Percentiles rank a stretch among this genome's conserved stretches.
Evolutionary conservation across 2,888 invertebrate genomes (phyloP).

Genomic region (Lasioglossum pauxillum): DNA sequence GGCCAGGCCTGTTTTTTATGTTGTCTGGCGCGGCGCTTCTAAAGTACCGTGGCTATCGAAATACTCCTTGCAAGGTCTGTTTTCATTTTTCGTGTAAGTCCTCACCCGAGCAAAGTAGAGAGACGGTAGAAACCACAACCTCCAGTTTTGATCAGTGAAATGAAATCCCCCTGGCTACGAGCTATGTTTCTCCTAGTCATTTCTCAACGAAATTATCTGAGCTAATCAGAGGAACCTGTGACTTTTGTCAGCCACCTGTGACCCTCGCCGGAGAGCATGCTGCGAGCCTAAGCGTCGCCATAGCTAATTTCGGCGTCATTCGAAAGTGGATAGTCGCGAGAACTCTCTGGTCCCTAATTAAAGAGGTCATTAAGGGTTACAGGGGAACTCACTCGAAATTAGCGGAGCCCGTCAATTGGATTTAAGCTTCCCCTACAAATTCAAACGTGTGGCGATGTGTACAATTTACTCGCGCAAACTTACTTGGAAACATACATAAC

Average conservation of each 20-base stretch:
- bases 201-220: background rate
- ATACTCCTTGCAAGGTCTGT: background rate
- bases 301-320: constrained; percentile 9
- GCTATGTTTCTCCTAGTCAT: background rate
- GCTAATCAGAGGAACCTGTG: background rate
- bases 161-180: background rate
- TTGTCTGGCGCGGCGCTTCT: background rate
- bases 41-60: background rate
- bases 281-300: background rate
- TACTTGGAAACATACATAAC: no score
- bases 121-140: background rate
- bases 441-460: no score
- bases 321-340: background rate
- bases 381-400: background rate
- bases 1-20: no score
- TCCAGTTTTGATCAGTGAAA: background rate
- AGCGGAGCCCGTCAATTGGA: constrained; percentile 3
- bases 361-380: constrained; percentile 38
- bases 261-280: background rate
- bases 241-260: background rate
- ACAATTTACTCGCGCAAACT: no score
- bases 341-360: constrained; percentile 24
- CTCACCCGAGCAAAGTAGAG: background rate
- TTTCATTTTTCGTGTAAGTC: background rate
- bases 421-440: background rate